These are phyloP conservation scores for Orthosia cruda DNA, from an alignment of 2,888 invertebrate species.

Conservation along the genomic window DNA sequence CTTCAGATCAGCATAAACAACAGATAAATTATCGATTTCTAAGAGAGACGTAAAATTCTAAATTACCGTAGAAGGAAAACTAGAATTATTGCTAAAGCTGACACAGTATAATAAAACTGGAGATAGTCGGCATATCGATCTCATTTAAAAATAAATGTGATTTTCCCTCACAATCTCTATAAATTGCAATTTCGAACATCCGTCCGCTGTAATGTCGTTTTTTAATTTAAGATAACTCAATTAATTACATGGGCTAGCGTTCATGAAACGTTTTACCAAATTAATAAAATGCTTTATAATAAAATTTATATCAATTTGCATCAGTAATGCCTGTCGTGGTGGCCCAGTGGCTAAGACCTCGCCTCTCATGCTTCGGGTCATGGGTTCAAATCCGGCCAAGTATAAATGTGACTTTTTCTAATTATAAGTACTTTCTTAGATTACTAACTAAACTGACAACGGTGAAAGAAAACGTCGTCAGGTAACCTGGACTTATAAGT, in stretches of 20 bases:
- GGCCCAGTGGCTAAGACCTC: too few relatives aligned
- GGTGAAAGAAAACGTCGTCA: too few relatives aligned
- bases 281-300: conserved; percentile 44
- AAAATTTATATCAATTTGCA: conserved; percentile 48
- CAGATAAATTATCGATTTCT: conserved; percentile 32
- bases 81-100: conserved; percentile 1
- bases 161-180: conserved; percentile 18
- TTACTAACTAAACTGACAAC: too few relatives aligned
- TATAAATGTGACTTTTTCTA: too few relatives aligned
- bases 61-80: not conserved
- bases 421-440: too few relatives aligned
- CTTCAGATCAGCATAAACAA: conserved; percentile 14
- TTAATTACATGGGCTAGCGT: conserved; percentile 41
- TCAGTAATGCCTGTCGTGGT: conserved; percentile 30
- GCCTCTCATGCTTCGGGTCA: too few relatives aligned
- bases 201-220: conserved; percentile 27
- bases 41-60: conserved; percentile 19
- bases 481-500: too few relatives aligned
- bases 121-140: not conserved
- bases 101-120: conserved; percentile 7
- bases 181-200: conserved; percentile 40
- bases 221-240: conserved; percentile 53
- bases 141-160: conserved; percentile 13
- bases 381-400: too few relatives aligned
- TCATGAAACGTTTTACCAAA: conserved; percentile 42